These are phyloP conservation scores for Ctenomys sociabilis DNA, from an alignment of 2,113 vertebrate species.

Conservation along the genomic window DNA sequence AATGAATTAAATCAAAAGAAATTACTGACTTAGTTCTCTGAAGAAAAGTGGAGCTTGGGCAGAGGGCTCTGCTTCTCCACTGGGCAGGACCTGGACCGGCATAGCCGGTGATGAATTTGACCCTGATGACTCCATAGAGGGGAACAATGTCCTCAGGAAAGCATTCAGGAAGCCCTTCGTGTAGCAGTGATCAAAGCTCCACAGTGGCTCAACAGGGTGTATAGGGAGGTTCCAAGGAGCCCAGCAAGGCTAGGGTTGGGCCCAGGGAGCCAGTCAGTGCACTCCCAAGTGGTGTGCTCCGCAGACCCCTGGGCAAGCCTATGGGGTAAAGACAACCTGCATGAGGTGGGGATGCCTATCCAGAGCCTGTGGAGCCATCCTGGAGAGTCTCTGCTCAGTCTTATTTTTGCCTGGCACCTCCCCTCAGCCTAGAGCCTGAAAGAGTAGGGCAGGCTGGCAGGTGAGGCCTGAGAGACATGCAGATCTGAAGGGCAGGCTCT, in stretches of 20 bases:
- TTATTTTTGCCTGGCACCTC: neutral
- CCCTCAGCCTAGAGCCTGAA: neutral
- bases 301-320: neutral
- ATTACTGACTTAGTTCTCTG: neutral
- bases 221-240: conserved; percentile 66
- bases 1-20: neutral
- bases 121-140: conserved; percentile 78
- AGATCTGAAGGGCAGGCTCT: neutral
- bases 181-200: conserved; percentile 71
- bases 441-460: neutral
- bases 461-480: neutral
- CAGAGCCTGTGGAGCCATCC: neutral
- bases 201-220: conserved; percentile 51
- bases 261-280: conserved; percentile 33
- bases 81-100: conserved; percentile 58
- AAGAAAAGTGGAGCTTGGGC: conserved; percentile 60
- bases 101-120: conserved; percentile 81
- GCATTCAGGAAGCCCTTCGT: conserved; percentile 84
- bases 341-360: neutral
- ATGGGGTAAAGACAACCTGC: neutral
- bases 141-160: conserved; percentile 84
- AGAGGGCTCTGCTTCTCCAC: conserved; percentile 53
- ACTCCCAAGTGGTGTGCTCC: conserved; percentile 1
- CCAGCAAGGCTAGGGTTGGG: conserved; percentile 47
- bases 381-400: neutral